These are phyloP conservation scores for Dynastes hyllus DNA, from an alignment of 2,888 invertebrate species.

Conservation along the genomic window DNA sequence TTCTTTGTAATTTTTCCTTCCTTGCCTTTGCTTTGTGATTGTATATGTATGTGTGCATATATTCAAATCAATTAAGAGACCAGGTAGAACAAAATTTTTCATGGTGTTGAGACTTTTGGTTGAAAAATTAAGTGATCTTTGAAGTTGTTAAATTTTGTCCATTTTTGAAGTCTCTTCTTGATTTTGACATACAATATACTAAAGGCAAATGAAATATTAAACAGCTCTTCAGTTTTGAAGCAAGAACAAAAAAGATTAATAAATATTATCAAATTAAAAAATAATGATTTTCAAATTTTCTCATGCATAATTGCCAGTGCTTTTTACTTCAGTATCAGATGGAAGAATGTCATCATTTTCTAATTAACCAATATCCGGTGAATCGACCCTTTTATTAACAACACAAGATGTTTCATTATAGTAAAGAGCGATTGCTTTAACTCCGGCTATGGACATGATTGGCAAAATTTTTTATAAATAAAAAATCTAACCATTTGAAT, in stretches of 20 bases:
- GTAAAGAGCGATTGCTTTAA: not conserved
- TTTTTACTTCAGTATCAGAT: conserved; percentile 2
- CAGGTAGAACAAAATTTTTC: no score
- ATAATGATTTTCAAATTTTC: not conserved
- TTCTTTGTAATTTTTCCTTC: conserved; percentile 1
- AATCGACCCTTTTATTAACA: not conserved
- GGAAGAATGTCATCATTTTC: conserved; percentile 16
- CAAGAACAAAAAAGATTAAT: not conserved
- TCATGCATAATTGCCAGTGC: not conserved
- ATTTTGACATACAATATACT: not conserved
- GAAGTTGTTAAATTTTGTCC: no score
- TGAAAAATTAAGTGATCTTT: not conserved
- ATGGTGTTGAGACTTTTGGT: no score
- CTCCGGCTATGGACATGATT: conserved; percentile 12
- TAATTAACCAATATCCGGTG: conserved; percentile 39
- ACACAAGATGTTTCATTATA: not conserved
- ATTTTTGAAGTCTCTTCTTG: not conserved
- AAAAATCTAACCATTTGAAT: not conserved
- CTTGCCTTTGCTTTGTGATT: not conserved
- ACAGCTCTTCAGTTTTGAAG: conserved; percentile 1
- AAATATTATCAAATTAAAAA: not conserved
- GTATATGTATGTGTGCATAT: not conserved
- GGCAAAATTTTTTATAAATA: not conserved
- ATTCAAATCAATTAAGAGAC: not conserved
- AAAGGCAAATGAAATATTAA: not conserved